Base-by-base conservation (phyloP, 2,797 vertebrate genomes). In the Graptemys geographica region DNA sequence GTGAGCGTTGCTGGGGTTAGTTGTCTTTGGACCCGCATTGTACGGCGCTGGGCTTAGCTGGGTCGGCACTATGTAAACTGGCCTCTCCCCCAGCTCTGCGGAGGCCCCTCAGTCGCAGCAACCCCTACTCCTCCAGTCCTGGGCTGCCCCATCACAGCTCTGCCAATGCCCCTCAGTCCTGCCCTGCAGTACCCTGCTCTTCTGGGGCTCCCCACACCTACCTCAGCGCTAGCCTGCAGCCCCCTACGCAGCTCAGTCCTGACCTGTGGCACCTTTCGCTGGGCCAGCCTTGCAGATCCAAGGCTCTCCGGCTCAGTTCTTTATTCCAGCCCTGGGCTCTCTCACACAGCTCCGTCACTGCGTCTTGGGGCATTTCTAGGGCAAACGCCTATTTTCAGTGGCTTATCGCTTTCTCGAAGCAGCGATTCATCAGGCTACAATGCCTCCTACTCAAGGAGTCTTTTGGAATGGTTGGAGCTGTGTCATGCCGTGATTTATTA, bases 11-110 rank as follows among this genome's bases (percentile, higher is more conserved):
- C 69, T 72, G 69, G 37, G n/a, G 37, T 72, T 41, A 72, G 37
- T 25, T 72, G 69, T 23, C 37, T 72, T 10, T 9, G 19, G 21
- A 21, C 19, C 65, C 11, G 10, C 9, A 3, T 41, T 6, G 5
- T 21, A 72, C 19, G 0, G 65, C 8, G 0, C n/a, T n/a, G 11
- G 65, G 11, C n/a, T 23, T 23, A 21, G n/a, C 19, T 2, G 5
- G n/a, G n/a, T 37, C 18, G 1, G n/a, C n/a, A 11, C n/a, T 37
- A 23, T 23, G 65, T 23, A 72, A 37, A 72, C 65, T 23, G n/a
- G n/a, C n/a, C n/a, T 72, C 19, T 41, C n/a, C n/a, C 65, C 10
- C 9, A 72, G 19, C n/a, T 37, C 65, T 41, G 65, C n/a, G 5
- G 19, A 9, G 3, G 19, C 19, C 72, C 72, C 41, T 76, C 41